Percentiles rank a stretch among this genome's conserved stretches.
These are phyloP conservation scores for Telenomus remus DNA, from an alignment of 1,140 invertebrate genomes.

Conservation along the genomic window DNA sequence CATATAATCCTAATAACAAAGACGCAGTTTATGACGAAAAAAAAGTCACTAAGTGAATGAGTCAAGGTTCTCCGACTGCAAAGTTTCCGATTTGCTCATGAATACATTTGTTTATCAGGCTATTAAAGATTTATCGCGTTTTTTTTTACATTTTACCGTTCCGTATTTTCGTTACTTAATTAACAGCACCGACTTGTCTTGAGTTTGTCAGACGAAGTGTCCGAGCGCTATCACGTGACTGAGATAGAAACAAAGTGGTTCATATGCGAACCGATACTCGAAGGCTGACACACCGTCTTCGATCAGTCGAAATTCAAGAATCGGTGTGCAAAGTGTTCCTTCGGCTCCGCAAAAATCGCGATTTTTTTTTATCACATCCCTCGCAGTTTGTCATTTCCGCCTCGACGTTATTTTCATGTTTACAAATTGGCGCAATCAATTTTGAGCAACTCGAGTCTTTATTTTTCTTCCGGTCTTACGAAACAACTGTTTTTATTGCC, in stretches of 20 bases:
- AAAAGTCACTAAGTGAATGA: conserved; percentile 10
- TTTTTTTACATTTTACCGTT: conserved; percentile 27
- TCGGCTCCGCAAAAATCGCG: conserved; percentile 16
- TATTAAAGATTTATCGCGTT: conserved; percentile 29
- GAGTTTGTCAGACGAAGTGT: conserved; percentile 16
- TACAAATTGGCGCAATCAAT: background rate
- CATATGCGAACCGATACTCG: conserved; percentile 63
- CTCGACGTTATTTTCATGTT: too few relatives aligned
- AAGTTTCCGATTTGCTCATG: conserved; percentile 5
- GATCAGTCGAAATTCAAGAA: conserved; percentile 63
- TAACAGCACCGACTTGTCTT: conserved; percentile 33
- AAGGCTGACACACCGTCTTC: conserved; percentile 61
- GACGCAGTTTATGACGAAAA: conserved; percentile 5
- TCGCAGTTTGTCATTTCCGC: background rate
- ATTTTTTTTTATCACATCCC: background rate
- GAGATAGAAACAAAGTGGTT: conserved; percentile 54
- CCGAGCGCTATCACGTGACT: conserved; percentile 17
- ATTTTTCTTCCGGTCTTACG: too few relatives aligned
- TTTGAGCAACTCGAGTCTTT: too few relatives aligned
- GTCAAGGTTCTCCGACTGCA: conserved; percentile 17
- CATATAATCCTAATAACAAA: too few relatives aligned
- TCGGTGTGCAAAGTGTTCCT: conserved; percentile 56
- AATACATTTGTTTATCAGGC: conserved; percentile 37
- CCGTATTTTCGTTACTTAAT: conserved; percentile 34
- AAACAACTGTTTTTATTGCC: too few relatives aligned